These are phyloP conservation scores for Crocallis elinguaria DNA, from an alignment of 2,888 invertebrate genomes.

Conservation along the genomic window DNA sequence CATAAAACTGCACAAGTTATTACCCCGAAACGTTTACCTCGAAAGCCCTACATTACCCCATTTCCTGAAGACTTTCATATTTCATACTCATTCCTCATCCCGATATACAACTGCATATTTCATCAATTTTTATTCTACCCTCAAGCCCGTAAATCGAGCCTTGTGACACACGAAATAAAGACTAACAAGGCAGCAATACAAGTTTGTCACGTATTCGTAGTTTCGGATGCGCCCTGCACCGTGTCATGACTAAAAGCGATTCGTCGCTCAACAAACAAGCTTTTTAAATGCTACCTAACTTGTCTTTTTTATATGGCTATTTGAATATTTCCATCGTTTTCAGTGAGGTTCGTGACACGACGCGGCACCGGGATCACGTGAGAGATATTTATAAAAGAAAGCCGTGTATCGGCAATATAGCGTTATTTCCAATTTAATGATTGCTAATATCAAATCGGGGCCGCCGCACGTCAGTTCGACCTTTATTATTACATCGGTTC, in stretches of 20 bases:
- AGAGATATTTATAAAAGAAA: slow-evolving; percentile 84
- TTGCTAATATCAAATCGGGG: slow-evolving; percentile 80
- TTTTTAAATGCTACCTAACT: slow-evolving; percentile 85
- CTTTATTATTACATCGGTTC: slow-evolving; percentile 61
- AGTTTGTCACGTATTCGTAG: slow-evolving; percentile 49
- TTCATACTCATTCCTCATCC: slow-evolving; percentile 56
- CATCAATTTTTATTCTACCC: slow-evolving; percentile 38
- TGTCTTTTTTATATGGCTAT: slow-evolving; percentile 84
- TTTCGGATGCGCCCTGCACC: slow-evolving; percentile 69
- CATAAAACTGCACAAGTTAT: slow-evolving; percentile 29
- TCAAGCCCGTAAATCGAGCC: slow-evolving; percentile 39
- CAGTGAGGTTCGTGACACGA: slow-evolving; percentile 80
- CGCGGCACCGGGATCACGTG: slow-evolving; percentile 82
- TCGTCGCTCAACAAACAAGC: slow-evolving; percentile 83
- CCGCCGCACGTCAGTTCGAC: slow-evolving; percentile 72
- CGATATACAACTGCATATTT: slow-evolving; percentile 43
- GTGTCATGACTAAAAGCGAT: slow-evolving; percentile 80
- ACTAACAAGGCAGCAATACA: slow-evolving; percentile 43
- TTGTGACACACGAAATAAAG: slow-evolving; percentile 39
- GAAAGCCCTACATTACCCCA: slow-evolving; percentile 47
- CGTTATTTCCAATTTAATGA: slow-evolving; percentile 85
- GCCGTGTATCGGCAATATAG: slow-evolving; percentile 80
- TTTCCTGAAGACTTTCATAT: slow-evolving; percentile 56
- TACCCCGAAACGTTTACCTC: slow-evolving; percentile 30
- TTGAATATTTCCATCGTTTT: slow-evolving; percentile 83